Base-by-base conservation (phyloP, 2,888 invertebrate genomes). In the Mesorhabditis sp. region DNA sequence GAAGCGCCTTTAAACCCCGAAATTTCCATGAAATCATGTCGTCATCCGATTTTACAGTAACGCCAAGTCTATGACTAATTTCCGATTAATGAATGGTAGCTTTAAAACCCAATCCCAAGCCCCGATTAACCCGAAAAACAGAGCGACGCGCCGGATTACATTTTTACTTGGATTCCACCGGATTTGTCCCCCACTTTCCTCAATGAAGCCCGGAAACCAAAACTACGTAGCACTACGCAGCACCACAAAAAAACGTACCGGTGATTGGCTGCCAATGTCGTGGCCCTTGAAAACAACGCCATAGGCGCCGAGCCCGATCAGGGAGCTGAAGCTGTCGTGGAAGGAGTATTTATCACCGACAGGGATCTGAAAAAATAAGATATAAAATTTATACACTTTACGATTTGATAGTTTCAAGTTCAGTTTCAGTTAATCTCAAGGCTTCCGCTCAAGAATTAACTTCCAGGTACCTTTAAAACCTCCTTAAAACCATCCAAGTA, bases 231-330 rank as follows among this genome's bases (percentile, higher is more conserved):
- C 28, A 28, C 28, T 28, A 28, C 28, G 28, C 28, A 28, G 28
- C 28, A 28, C 28, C 28, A 28, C 28, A 28, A 28, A 28, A 28
- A 43, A 44, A 72, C 69, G 45, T 43, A 74, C 74, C 64, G 68
- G 62, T 45, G 15, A 63, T 42, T 67, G 62, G 10, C 50, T 71
- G 41, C 65, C 62, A 4, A 43, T 45, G 58, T 74, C 76, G 44
- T 73, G 68, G 65, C 78, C 82, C 42, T 76, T 77, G 71, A 80
- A 83, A 43, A 83, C 82, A 45, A 76, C 78, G 42, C 83, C 83
- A 70, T 78, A 83, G n/a, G 82, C 76, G 5, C 83, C 83, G 65
- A 79, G 77, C 4, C 83, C 83, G 45, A 83, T 76, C 72, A 79
- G 76, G 10, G 77, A 74, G 43, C 74, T 73, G 50, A 75, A 66